Base-by-base conservation (phyloP, 2,888 invertebrate species). In the Siphonodentalium dalli region DNA sequence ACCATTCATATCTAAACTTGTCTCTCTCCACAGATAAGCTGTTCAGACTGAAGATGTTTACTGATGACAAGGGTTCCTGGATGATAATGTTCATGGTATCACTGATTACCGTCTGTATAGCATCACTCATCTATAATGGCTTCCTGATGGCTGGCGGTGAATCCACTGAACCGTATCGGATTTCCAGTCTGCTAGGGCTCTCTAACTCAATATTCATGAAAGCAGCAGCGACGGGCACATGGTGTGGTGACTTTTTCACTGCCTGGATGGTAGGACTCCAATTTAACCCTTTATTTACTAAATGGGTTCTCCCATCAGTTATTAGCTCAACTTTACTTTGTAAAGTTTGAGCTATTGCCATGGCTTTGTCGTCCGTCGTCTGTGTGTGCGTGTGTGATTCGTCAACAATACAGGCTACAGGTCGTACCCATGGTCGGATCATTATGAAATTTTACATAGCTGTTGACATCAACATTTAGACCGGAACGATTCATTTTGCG, bases 161-260 rank as follows among this genome's bases (percentile, higher is more conserved):
- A 15, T 59, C 77, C 27, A 82, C 80, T 20, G 72, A 77, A 50
- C 68, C 72, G n/a, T 84, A 82, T 63, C 63, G 75, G 35, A 84
- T 85, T 48, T 81, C 81, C 27, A 77, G 78, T 31, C 71, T 79
- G 18, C 83, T 84, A 83, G 82, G 82, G 21, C 74, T 84, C 27
- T 77, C 77, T 3, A 84, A 84, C 66, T 77, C 82, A 21, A 75
- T 68, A 54, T 81, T 85, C 63, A 84, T 84, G 84, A 85, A 84
- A 69, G 82, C 80, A 9, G 84, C 84, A 7, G 84, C 84, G 3
- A 82, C 82, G 58, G 84, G 84, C 13, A 84, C 84, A 0, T 85
- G 85, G 85, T 77, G 84, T 57, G 85, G 85, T 0, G 85, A 85
- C 61, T 81, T 84, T 62, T 81, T 84, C 65, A 85, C 85, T 2